Evolutionary conservation across 2,113 vertebrate species (phyloP), one percentile per base, ranked within the genome.

Genomic region (Tretioscincus oriximinensis): DNA sequence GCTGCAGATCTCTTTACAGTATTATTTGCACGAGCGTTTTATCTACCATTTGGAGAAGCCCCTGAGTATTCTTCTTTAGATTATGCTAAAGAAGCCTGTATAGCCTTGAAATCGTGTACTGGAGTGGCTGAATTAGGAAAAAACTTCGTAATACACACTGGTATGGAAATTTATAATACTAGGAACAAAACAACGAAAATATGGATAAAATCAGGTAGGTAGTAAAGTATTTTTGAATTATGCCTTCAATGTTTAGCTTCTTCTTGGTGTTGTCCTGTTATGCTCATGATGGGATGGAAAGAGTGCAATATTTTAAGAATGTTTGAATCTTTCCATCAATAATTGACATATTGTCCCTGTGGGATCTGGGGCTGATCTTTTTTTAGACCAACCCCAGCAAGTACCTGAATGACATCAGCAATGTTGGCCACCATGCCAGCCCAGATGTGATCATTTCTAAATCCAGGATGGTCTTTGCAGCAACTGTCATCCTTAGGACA

Each of bases 191-290:
- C 3, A 6, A 79, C 77, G 69, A 73, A 18, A 73, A 60, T 69
- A n/a, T 77, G 61, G 41, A 81, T 81, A 49, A 85, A 85, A 60
- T 81, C 84, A 81, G 79, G 84, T 85, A 81, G 49, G 61, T 21
- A 20, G 2, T 81, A 5, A 64, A 73, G 60, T 63, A 4, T 61
- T 16, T 75, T n/a, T 63, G 47, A 68, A 6, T 35, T 70, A 21
- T 60, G 9, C 7, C 18, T 49, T 78, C 29, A 22, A 24, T 3
- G 31, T 41, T 41, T 41, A 41, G n/a, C n/a, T n/a, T 41, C 35
- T 41, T 41, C 35, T 41, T 41, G 35, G 35, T 41, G 35, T 41
- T 41, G 35, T 41, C 5, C 35, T 41, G 35, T 5, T n/a, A 41
- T 41, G 35, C 35, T 41, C 35, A 5, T 41, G 5, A 41, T 2